Conservation (phyloP, 2,113 vertebrate genomes). For the Seriola aureovittata region DNA sequence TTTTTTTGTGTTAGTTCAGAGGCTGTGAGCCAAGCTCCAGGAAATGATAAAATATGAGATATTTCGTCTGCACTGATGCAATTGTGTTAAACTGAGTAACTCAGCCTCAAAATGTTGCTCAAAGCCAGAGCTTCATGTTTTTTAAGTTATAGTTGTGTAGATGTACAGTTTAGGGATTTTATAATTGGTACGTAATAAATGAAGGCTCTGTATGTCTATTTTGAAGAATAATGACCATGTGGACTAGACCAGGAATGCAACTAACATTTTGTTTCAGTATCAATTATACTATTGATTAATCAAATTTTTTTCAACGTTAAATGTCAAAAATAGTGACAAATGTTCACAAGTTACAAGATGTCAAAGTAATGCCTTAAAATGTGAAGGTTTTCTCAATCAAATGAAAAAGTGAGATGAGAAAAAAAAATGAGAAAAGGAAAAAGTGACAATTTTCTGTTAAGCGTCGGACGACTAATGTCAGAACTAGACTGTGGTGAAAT, state of each 20-base stretch:
- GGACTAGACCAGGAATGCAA: not conserved
- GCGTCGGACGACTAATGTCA: no score
- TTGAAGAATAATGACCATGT: not conserved
- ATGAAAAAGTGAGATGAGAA: not conserved
- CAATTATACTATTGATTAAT: not conserved
- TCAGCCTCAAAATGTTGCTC: not conserved
- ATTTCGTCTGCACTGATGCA: not conserved
- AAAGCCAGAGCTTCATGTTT: not conserved
- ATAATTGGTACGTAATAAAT: not conserved
- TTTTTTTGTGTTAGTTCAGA: conserved; percentile 5
- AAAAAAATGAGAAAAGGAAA: not conserved
- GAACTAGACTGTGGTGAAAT: not conserved
- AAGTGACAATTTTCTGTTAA: not conserved
- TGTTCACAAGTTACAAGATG: not conserved
- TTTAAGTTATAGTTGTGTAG: not conserved
- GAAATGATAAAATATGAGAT: not conserved
- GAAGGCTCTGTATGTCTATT: not conserved
- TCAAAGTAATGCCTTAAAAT: not conserved
- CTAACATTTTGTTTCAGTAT: not conserved
- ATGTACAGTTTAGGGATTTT: not conserved
- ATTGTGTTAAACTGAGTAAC: not conserved
- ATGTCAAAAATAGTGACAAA: not conserved
- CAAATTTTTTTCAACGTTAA: not conserved
- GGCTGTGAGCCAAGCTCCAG: not conserved
- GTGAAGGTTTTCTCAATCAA: not conserved